Evolutionary conservation across 2,113 vertebrate genomes (phyloP), one percentile per base, ranked within the genome.

Genomic region (Alosa alosa): DNA sequence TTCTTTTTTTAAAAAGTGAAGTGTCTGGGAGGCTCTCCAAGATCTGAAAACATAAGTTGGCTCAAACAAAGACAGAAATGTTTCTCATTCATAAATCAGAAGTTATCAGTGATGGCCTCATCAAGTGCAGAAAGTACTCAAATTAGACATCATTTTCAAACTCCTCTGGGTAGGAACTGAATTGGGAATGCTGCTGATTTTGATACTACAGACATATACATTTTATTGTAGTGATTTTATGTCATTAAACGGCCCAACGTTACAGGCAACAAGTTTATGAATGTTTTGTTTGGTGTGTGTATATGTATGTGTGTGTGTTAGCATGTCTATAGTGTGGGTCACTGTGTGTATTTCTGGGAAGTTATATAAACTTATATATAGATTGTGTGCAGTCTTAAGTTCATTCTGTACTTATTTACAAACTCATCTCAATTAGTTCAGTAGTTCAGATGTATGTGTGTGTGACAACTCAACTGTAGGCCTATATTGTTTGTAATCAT

Each of bases 31-130:
- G 88, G 47, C 83, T 86, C 84, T 92, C 86, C 83, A 86, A 89
- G 47, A 82, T 82, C 50, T 82, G 20, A 82, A 50, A 78, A 86
- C 39, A 86, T 9, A 20, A 86, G 90, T 91, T 88, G 85, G 87
- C 91, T 89, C 49, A 9, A 81, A 47, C 4, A 20, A 82, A 89
- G 86, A 88, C 86, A 83, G 84, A 90, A 89, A 91, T 91, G 90
- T 84, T 91, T 88, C 86, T 88, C 90, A 85, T 91, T 83, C 72
- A 78, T 78, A 91, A 90, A 88, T 78, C 88, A 87, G 83, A 75
- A 50, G 68, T 89, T 93, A 92, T 93, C 92, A 88, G 89, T 45
- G 86, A 90, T 90, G 90, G 92, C 89, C 92, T 93, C 91, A 90
- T 88, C 90, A 88, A 89, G 8, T 60, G 84, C 87, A 89, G 89